Evolutionary conservation across 2,888 invertebrate species (phyloP), one percentile per base, ranked within the genome.

Genomic region (Timandra comae): DNA sequence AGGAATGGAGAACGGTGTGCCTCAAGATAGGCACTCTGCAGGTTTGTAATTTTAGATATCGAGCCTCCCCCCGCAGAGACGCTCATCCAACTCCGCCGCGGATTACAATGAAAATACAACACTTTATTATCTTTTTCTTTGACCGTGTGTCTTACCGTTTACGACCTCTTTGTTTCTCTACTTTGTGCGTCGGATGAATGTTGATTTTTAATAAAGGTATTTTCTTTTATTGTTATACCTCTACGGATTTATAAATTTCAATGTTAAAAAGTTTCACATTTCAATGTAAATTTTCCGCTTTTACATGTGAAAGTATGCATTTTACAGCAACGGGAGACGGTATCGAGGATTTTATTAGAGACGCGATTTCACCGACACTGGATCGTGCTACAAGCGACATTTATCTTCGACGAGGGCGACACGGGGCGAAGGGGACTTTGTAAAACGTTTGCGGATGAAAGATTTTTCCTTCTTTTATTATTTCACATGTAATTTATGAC

Each of bases 41-140:
- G 74, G 70, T 71, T 81, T 79, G 80, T 79, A 80, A 82, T 82
- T 79, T 82, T 76, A 80, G 78, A 81, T 82, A 81, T 80, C 79
- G 71, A 74, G 68, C 68, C 73, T 68, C 66, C 56, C 50, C 51
- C 54, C 49, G 54, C 66, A 57, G 52, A 46, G 53, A 53, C 68
- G n/a, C n/a, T 68, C 72, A 58, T 56, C 62, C 68, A 49, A 57
- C 63, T 64, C 62, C 61, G 47, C 63, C 63, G 63, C 60, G 72
- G 79, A 81, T 81, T 79, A 82, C 69, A 79, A 79, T 78, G 80
- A 77, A 74, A 81, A 78, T 71, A 81, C 80, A 76, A 78, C 72
- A 75, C 64, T 78, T 76, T 79, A 79, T 80, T 80, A 81, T 79
- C 72, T 76, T 76, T 16, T 62, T 63, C 67, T 79, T 76, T 81